Conservation (phyloP, 1,140 invertebrate genomes). For the Trachymyrmex septentrionalis region DNA sequence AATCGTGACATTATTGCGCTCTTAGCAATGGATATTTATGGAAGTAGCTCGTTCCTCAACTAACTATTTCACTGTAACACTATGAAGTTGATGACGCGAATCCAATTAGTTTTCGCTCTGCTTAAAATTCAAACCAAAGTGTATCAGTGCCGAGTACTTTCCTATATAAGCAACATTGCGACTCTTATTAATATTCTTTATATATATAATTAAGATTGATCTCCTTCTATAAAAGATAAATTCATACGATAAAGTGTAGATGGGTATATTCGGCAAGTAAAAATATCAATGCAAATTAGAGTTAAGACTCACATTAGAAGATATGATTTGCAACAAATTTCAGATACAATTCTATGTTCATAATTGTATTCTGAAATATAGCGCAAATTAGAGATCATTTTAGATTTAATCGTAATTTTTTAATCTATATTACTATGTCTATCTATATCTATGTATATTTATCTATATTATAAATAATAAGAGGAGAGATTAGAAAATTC, state of each 20-base stretch:
- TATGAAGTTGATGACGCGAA: slow-evolving; percentile 3
- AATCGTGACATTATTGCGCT: not conserved
- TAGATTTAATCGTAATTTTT: not conserved
- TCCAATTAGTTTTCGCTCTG: not conserved
- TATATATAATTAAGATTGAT: slow-evolving; percentile 19
- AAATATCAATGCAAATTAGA: slow-evolving; percentile 5
- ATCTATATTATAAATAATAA: too few relatives aligned
- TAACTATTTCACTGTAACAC: slow-evolving; percentile 19
- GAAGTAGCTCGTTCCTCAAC: slow-evolving; percentile 7
- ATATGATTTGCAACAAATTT: not conserved
- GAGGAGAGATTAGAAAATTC: not conserved
- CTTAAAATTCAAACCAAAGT: slow-evolving; percentile 5
- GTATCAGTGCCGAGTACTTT: not conserved
- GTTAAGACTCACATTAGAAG: not conserved
- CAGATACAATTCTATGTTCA: not conserved
- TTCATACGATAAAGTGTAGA: not conserved
- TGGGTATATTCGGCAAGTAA: not conserved
- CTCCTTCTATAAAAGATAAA: not conserved
- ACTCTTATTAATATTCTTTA: not conserved
- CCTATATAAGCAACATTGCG: not conserved
- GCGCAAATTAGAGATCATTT: not conserved
- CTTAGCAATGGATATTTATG: slow-evolving; percentile 2
- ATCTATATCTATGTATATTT: too few relatives aligned
- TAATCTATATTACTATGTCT: not conserved
- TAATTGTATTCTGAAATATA: not conserved